phyloP scores from a whole-genome alignment of 2,113 vertebrate genomes.

The Silurus meridionalis region DNA sequence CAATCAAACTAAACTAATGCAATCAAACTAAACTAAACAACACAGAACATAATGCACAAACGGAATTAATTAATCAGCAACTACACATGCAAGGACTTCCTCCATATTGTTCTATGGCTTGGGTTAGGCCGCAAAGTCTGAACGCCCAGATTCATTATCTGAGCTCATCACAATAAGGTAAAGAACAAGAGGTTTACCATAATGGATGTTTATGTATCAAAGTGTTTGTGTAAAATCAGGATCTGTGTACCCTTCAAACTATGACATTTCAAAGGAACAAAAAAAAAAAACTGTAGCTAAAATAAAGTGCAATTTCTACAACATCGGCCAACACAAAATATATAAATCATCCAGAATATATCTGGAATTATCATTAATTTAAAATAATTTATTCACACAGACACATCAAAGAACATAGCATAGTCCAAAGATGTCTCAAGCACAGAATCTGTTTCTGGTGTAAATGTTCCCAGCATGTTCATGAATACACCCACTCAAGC shows the following conservation, averaged over 20 bases:
- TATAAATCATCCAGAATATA: not conserved
- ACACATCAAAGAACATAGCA: not conserved
- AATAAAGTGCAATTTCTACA: not conserved
- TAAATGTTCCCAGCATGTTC: constrained; percentile 12
- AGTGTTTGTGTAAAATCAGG: not conserved
- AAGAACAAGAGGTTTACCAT: not conserved
- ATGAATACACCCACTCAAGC: constrained; percentile 9
- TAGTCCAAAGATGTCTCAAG: constrained; percentile 13
- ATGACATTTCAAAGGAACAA: not conserved
- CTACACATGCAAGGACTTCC: not conserved
- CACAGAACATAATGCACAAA: not conserved
- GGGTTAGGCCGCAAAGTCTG: not conserved
- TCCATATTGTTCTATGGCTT: not conserved
- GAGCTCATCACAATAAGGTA: not conserved
- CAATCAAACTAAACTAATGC: too few relatives aligned
- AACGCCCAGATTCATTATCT: not conserved
- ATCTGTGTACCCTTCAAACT: not conserved
- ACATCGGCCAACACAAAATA: not conserved
- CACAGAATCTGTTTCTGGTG: constrained; percentile 1
- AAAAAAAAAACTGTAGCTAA: not conserved
- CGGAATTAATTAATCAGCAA: not conserved
- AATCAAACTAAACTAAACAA: too few relatives aligned
- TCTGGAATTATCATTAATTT: not conserved
- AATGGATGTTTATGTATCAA: not conserved
- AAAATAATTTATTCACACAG: not conserved